Evolutionary conservation across 2,888 invertebrate species (phyloP), one percentile per base, ranked within the genome.

Genomic region (Parapristionchus giblindavisi): DNA sequence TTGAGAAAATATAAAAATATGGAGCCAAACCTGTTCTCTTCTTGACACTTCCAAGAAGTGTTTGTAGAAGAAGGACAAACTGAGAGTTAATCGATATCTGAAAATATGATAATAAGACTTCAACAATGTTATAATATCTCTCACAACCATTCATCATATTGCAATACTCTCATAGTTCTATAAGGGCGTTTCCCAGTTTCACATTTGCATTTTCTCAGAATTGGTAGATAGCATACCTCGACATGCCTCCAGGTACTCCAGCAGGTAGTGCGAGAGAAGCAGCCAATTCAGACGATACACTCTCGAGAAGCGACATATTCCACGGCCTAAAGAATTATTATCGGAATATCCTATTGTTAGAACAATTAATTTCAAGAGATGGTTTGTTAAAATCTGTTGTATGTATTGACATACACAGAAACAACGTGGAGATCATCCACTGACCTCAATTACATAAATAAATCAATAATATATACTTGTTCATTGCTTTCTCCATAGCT

Each of bases 1-100:
- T n/a, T n/a, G n/a, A n/a, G n/a, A n/a, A n/a, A n/a, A n/a, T n/a
- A n/a, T n/a, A n/a, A n/a, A n/a, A n/a, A n/a, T n/a, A n/a, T n/a
- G n/a, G n/a, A n/a, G n/a, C n/a, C n/a, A n/a, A n/a, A 61, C 58
- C 43, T 79, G 75, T 38, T 77, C 74, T 17, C 70, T 52, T 27
- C 27, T 17, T 0, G 78, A 78, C 3, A 85, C 85, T 52, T 84
- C 86, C 52, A 90, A 84, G 84, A 89, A 91, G 85, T 91, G 91
- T 84, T 91, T 91, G 88, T 90, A 91, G 88, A 91, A 90, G 79
- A 90, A 89, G 24, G 84, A 84, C 29, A 94, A 89, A 8, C 93
- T 92, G 8, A 95, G 90, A 0, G 93, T 92, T 75, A 92, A 91
- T 29, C 94, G 90, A 88, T 93, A 94, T n/a, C n/a, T n/a, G n/a